phyloP scores from a whole-genome alignment of 1,140 invertebrate species.

The Mya arenaria region DNA sequence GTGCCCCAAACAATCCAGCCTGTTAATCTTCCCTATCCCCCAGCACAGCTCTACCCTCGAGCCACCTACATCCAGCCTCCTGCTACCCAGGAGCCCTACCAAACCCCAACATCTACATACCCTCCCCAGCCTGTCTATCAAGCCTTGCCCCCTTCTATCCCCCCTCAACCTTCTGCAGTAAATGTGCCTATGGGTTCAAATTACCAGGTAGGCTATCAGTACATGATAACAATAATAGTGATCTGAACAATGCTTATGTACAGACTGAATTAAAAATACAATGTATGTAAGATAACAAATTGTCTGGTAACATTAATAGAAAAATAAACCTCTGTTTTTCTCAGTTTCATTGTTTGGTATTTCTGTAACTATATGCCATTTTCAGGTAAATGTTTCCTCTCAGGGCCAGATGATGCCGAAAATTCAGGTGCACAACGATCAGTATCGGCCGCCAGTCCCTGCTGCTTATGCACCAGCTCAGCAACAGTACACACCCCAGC shows the following conservation, averaged over 20 bases:
- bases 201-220: constrained; percentile 13
- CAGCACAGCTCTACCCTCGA: neutral
- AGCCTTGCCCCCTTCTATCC: neutral
- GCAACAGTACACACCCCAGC: constrained; percentile 6
- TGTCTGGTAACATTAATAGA: too few species aligned
- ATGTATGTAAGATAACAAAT: too few species aligned
- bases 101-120: neutral
- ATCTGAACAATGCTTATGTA: neutral
- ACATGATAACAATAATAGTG: too few species aligned
- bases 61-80: neutral
- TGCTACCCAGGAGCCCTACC: constrained; percentile 2
- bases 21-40: neutral
- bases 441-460: constrained; percentile 29
- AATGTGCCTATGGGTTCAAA: neutral
- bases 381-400: neutral
- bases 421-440: constrained; percentile 36
- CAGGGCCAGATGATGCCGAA: constrained; percentile 3
- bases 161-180: constrained; percentile 3
- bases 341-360: neutral
- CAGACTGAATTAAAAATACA: neutral
- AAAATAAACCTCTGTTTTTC: too few species aligned
- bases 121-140: constrained; percentile 19
- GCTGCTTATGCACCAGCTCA: constrained; percentile 5
- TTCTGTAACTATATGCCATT: neutral
- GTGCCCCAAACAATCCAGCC: neutral